Evolutionary conservation across 2,797 vertebrate species (phyloP), one percentile per base, ranked within the genome.

Genomic region (Lateolabrax maculatus): DNA sequence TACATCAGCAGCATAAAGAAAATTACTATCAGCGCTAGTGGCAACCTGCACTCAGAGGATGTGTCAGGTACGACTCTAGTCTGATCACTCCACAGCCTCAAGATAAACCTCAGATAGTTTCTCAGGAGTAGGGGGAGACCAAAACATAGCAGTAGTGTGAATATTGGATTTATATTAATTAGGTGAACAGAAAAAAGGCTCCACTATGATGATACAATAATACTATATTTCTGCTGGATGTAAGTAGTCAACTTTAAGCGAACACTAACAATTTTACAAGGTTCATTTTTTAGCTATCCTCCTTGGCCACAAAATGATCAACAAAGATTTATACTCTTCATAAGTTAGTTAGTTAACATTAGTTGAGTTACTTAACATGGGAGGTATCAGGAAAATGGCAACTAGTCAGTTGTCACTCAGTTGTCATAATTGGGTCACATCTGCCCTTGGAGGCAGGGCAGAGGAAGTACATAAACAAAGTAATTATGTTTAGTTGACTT

Each of bases 381-480:
- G 73, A 70, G 29, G 25, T 56, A 74, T 69, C 77, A 81, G 37
- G 74, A 68, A 79, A 84, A 67, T 48, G 55, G 49, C 55, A 69
- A 80, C 49, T 1, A 79, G 71, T 86, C 84, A 75, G 73, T 87
- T 87, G 85, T 89, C 81, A 87, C 63, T 90, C 84, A 90, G 62
- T 77, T 84, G 85, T 92, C 85, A 83, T 91, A 92, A 93, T 81
- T 94, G 89, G 84, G 85, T 89, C 88, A 85, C 82, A 88, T 83
- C 77, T 87, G 87, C 86, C 89, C 90, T 91, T 72, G 76, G 89
- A 92, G 91, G 87, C 90, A 44, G 86, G 89, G 77, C 85, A 84
- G 82, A 85, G 76, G 77, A 88, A 83, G 74, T 57, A 78, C 81
- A 87, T 80, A 90, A 93, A 93, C 84, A 90, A 89, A 85, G 84